phyloP scores from a whole-genome alignment of 1,140 invertebrate species.

The Proales similis region DNA sequence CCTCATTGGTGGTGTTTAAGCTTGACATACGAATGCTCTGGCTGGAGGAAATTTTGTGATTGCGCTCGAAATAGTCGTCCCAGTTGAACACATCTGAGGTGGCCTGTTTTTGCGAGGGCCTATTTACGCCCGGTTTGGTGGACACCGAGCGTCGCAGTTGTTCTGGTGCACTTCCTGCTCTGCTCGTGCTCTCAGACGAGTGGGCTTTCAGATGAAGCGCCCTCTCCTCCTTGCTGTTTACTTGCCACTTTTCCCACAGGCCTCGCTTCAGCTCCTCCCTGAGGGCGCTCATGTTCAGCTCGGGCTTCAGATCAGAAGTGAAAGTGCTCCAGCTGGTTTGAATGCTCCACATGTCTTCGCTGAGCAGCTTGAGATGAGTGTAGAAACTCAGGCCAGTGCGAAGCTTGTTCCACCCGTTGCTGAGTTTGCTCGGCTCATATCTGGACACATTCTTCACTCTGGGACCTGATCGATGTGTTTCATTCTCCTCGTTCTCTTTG shows the following conservation, averaged over 20 bases:
- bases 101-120: too few relatives aligned
- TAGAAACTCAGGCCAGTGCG: too few relatives aligned
- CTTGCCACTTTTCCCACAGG: conserved; percentile 12
- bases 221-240: too few relatives aligned
- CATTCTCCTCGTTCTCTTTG: background rate
- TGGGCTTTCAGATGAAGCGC: too few relatives aligned
- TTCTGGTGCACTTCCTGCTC: too few relatives aligned
- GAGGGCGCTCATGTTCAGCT: conserved; percentile 14
- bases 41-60: conserved; percentile 33
- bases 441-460: conserved; percentile 23
- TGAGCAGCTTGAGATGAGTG: background rate
- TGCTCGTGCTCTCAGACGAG: too few relatives aligned
- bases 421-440: background rate
- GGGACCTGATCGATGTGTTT: background rate
- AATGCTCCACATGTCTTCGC: background rate
- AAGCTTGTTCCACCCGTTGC: background rate
- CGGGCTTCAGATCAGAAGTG: conserved; percentile 22
- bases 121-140: too few relatives aligned
- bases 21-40: conserved; percentile 31
- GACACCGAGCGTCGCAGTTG: too few relatives aligned
- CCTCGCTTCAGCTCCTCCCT: conserved; percentile 8
- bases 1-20: conserved; percentile 2
- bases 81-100: too few relatives aligned
- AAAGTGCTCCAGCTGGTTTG: conserved; percentile 27
- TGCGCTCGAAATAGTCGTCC: conserved; percentile 31